phyloP scores from a whole-genome alignment of 2,888 invertebrate genomes.

The Eupithecia vulgata region DNA sequence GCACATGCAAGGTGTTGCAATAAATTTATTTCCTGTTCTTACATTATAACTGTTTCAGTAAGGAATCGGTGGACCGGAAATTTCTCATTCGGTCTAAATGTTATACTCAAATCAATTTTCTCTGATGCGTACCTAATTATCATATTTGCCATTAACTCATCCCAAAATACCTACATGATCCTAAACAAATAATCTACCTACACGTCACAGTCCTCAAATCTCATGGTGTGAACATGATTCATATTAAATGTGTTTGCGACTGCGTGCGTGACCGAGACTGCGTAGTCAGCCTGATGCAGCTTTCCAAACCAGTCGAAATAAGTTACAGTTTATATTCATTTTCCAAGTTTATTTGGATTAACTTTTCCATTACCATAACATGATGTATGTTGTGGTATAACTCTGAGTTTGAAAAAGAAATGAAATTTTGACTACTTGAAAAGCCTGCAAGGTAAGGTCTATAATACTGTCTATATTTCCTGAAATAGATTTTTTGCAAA shows the following conservation, averaged over 20 bases:
- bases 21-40: too few relatives aligned
- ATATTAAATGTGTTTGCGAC: neutral
- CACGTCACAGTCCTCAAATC: neutral
- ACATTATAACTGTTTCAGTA: too few relatives aligned
- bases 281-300: slow-evolving; percentile 14
- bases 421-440: neutral
- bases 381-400: too few relatives aligned
- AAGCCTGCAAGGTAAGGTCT: neutral
- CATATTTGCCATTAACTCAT: neutral
- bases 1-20: too few relatives aligned
- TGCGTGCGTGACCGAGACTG: slow-evolving; percentile 19
- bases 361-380: neutral
- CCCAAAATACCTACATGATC: neutral
- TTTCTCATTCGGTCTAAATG: neutral
- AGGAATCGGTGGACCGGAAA: too few relatives aligned
- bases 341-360: neutral
- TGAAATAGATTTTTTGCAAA: neutral
- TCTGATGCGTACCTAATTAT: neutral
- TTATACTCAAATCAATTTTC: neutral
- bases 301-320: slow-evolving; percentile 12
- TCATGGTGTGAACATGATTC: neutral
- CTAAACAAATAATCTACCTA: neutral
- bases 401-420: neutral
- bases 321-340: neutral
- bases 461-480: neutral